These are phyloP conservation scores for Tetramorium simillimum DNA, from an alignment of 1,140 invertebrate species.

Conservation along the genomic window DNA sequence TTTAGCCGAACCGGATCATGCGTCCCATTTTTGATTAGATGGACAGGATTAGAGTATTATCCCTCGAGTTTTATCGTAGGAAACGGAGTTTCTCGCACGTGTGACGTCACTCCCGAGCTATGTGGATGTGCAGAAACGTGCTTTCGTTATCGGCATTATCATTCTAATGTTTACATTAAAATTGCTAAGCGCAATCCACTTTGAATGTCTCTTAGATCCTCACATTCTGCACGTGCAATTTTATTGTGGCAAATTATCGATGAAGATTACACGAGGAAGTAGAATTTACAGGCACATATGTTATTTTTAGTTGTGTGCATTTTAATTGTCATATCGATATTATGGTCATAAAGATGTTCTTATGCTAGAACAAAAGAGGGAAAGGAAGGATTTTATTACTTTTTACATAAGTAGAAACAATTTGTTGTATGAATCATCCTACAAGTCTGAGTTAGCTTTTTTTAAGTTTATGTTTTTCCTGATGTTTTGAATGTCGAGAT, in stretches of 20 bases:
- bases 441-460: background rate
- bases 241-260: background rate
- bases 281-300: background rate
- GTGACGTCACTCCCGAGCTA: background rate
- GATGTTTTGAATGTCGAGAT: background rate
- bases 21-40: background rate
- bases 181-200: background rate
- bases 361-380: background rate
- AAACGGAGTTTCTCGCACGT: background rate
- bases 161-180: background rate
- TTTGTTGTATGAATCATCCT: background rate
- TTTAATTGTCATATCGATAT: background rate
- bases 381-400: background rate
- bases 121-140: background rate
- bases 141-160: constrained; percentile 19
- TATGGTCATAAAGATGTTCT: background rate
- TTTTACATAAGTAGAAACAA: no score
- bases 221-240: no score
- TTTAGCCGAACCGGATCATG: constrained; percentile 17
- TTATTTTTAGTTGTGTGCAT: background rate
- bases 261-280: background rate
- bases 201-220: background rate
- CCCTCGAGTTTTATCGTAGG: background rate
- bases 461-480: background rate
- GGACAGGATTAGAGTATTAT: background rate